Evolutionary conservation across 2,113 vertebrate genomes (phyloP).

Genomic region (Pampusana beccarii): DNA sequence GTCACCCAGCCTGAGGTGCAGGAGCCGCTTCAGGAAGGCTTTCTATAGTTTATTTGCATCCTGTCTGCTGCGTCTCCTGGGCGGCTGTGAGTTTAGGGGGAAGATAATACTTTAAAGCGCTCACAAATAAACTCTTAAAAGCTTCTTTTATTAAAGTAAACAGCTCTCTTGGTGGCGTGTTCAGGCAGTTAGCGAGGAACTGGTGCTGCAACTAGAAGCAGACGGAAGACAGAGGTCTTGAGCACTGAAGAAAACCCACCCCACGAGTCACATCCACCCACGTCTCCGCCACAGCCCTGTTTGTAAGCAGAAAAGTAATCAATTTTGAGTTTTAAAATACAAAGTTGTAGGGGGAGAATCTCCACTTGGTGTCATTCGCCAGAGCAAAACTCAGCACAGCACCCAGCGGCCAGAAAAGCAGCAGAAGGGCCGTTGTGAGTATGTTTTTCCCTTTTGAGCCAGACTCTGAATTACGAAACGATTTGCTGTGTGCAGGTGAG

Average conservation of each 20-base stretch:
- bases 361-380: neutral
- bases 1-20: neutral
- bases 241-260: neutral
- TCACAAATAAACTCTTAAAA: neutral
- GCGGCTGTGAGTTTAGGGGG: neutral
- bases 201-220: neutral
- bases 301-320: neutral
- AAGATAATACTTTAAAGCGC: neutral
- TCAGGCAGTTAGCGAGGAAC: neutral
- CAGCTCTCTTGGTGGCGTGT: neutral
- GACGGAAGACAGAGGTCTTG: neutral
- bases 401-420: neutral
- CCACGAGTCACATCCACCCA: rapidly evolving
- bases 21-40: neutral
- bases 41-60: neutral
- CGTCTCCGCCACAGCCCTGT: neutral
- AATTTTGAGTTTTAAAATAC: neutral
- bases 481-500: neutral
- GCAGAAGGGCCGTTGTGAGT: neutral
- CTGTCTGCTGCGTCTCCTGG: neutral
- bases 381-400: neutral
- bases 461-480: neutral
- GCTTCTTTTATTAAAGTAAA: neutral
- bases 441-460: neutral
- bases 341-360: neutral